phyloP scores from a whole-genome alignment of 2,113 vertebrate genomes.

The Microcebus lehilahytsara region DNA sequence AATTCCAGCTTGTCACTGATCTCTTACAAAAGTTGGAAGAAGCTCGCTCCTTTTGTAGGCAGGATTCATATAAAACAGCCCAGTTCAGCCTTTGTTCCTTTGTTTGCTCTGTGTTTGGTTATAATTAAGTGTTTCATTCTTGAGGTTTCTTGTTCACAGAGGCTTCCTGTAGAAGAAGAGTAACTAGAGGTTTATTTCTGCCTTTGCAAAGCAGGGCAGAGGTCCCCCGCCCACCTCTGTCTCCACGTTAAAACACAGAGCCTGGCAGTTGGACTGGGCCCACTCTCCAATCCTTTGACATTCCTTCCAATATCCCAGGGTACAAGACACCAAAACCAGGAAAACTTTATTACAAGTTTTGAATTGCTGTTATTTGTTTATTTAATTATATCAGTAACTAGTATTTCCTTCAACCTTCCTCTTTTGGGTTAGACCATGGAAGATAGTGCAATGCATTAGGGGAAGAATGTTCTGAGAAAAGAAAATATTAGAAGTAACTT shows the following conservation, averaged over 20 bases:
- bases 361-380: background rate
- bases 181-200: slow-evolving; percentile 74
- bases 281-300: slow-evolving; percentile 70
- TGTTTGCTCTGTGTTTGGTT: slow-evolving; percentile 66
- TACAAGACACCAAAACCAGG: background rate
- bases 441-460: background rate
- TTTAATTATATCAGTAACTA: slow-evolving; percentile 13
- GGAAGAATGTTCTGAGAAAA: background rate
- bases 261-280: slow-evolving; percentile 52
- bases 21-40: background rate
- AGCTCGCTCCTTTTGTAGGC: background rate
- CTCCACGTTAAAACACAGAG: slow-evolving; percentile 58
- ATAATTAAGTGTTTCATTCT: slow-evolving; percentile 77
- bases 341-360: background rate
- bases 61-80: slow-evolving; percentile 23
- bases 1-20: slow-evolving; percentile 10
- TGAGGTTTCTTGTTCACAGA: slow-evolving; percentile 74
- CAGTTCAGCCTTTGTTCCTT: slow-evolving; percentile 32
- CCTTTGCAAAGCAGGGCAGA: slow-evolving; percentile 53
- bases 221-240: slow-evolving; percentile 17
- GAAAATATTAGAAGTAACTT: background rate
- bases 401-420: background rate
- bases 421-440: background rate
- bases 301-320: slow-evolving; percentile 37
- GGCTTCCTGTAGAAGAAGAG: slow-evolving; percentile 52